Conservation (phyloP, 2,888 invertebrate genomes). For the Drosophila helvetica region DNA sequence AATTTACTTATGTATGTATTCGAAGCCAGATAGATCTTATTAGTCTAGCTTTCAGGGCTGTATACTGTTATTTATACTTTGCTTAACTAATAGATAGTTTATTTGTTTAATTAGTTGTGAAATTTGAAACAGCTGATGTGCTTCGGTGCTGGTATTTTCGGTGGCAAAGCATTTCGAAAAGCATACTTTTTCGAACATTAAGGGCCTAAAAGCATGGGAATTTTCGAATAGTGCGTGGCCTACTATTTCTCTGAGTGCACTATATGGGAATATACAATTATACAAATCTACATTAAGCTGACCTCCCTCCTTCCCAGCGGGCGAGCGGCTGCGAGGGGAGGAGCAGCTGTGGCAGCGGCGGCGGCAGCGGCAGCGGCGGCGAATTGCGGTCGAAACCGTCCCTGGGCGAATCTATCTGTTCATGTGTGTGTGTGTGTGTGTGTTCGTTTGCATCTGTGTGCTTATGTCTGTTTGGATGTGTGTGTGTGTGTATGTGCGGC, state of each 20-base stretch:
- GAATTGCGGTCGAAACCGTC: constrained; percentile 82
- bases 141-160: neutral
- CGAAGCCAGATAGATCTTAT: too few relatives aligned
- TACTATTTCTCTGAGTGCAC: neutral
- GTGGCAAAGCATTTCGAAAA: too few relatives aligned
- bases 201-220: too few relatives aligned
- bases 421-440: constrained; percentile 29
- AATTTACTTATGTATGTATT: too few relatives aligned
- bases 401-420: constrained; percentile 74
- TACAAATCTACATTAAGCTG: constrained; percentile 72
- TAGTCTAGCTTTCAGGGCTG: too few relatives aligned
- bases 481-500: constrained; percentile 58
- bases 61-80: too few relatives aligned
- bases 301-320: constrained; percentile 62
- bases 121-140: neutral
- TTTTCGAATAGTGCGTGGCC: too few relatives aligned
- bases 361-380: constrained; percentile 59
- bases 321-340: constrained; percentile 23
- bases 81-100: too few relatives aligned
- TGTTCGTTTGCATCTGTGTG: constrained; percentile 20
- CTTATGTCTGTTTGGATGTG: constrained; percentile 15
- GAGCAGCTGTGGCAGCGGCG: constrained; percentile 31
- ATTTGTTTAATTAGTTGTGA: neutral
- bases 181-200: too few relatives aligned
- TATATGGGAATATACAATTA: constrained; percentile 41